These are phyloP conservation scores for Synanthedon formicaeformis DNA, from an alignment of 2,888 invertebrate genomes.

Conservation along the genomic window DNA sequence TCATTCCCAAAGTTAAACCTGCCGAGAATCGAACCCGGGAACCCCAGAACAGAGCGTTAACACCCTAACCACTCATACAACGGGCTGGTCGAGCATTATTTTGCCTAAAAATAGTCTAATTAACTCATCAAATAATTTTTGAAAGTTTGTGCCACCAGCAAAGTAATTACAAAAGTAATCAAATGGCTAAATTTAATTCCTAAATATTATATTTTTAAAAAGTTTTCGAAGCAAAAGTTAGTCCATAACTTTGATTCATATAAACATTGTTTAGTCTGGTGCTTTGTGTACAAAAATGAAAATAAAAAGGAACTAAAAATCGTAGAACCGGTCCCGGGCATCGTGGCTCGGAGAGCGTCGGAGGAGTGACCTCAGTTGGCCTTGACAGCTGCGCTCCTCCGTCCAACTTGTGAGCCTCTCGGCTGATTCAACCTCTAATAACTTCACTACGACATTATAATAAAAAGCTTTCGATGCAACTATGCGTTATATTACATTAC, in stretches of 20 bases:
- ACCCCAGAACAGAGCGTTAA: no score
- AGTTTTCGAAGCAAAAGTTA: constrained; percentile 52
- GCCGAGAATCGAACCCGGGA: no score
- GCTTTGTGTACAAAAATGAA: constrained; percentile 67
- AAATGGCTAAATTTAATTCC: not conserved
- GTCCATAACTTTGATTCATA: constrained; percentile 53
- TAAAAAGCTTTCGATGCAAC: constrained; percentile 56
- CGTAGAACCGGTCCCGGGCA: constrained; percentile 65
- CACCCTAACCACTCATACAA: no score
- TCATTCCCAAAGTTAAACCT: no score
- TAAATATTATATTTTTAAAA: not conserved
- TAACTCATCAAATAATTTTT: no score
- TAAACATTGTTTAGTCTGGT: constrained; percentile 68
- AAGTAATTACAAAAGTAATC: no score
- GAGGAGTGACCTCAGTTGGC: constrained; percentile 69
- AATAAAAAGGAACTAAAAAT: constrained; percentile 69
- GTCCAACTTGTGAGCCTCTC: constrained; percentile 40
- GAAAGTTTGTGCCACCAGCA: no score
- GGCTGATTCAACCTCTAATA: constrained; percentile 62
- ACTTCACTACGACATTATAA: constrained; percentile 53
- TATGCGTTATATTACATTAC: constrained; percentile 34
- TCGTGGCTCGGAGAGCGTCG: constrained; percentile 63
- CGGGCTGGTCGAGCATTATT: no score
- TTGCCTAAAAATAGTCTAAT: no score
- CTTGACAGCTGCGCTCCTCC: constrained; percentile 67